These are phyloP conservation scores for Leucophenga maculata DNA, from an alignment of 2,888 invertebrate species.

Conservation along the genomic window DNA sequence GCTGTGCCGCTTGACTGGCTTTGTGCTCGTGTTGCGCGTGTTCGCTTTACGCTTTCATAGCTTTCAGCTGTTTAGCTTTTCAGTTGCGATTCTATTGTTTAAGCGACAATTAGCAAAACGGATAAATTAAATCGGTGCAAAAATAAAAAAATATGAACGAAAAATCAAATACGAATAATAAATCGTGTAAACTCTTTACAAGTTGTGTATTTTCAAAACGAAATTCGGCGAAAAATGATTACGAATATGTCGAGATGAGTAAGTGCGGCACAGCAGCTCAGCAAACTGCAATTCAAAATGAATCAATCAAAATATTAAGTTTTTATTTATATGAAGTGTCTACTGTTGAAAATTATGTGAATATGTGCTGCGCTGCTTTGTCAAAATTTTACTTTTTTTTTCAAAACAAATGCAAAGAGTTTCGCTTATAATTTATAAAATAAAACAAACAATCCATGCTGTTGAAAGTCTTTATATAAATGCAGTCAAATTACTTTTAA, in stretches of 20 bases:
- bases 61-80: constrained; percentile 17
- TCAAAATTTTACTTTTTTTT: constrained; percentile 9
- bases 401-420: constrained; percentile 4
- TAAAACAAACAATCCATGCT: constrained; percentile 29
- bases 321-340: no score
- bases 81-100: constrained; percentile 59
- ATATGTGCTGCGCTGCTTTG: background rate
- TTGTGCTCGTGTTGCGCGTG: no score
- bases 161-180: constrained; percentile 29
- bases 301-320: no score
- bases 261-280: constrained; percentile 37
- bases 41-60: background rate
- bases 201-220: constrained; percentile 41
- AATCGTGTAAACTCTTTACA: constrained; percentile 48
- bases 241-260: constrained; percentile 56
- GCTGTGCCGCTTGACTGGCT: background rate
- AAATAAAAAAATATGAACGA: constrained; percentile 43
- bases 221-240: constrained; percentile 42
- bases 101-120: constrained; percentile 58
- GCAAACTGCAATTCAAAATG: no score
- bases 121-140: constrained; percentile 32
- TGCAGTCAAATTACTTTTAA: constrained; percentile 37
- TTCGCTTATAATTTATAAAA: background rate
- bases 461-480: constrained; percentile 14
- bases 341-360: no score